Evolutionary conservation across 2,113 vertebrate species (phyloP).

Genomic region (Clinocottus analis): DNA sequence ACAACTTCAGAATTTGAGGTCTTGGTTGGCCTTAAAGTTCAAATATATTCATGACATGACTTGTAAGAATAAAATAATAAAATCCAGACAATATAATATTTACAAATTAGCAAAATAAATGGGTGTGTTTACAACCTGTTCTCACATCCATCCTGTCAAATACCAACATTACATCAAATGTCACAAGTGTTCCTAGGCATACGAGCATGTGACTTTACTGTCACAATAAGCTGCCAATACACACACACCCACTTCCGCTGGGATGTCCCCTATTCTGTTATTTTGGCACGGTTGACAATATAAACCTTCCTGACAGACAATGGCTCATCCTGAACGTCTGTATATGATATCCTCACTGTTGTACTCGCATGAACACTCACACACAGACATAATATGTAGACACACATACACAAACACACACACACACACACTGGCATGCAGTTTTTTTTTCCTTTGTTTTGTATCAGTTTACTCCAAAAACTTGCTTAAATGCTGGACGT

Average conservation of each 20-base stretch:
- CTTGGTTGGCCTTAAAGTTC: background rate
- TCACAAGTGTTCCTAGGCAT: background rate
- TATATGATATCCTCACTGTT: conserved; percentile 66
- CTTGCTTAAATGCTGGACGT: conserved; percentile 48
- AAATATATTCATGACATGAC: background rate
- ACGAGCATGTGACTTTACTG: background rate
- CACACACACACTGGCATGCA: conserved; percentile 31
- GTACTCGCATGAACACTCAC: conserved; percentile 42
- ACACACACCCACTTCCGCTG: conserved; percentile 50
- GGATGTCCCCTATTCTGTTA: conserved; percentile 70
- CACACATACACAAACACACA: conserved; percentile 19
- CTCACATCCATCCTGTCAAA: background rate
- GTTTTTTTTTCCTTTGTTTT: conserved; percentile 60
- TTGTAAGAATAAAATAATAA: background rate
- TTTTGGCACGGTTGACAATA: conserved; percentile 60
- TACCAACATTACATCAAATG: background rate
- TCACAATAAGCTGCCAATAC: conserved; percentile 19
- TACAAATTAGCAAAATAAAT: background rate
- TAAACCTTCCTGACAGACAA: conserved; percentile 69
- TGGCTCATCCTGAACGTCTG: conserved; percentile 71
- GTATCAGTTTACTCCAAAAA: conserved; percentile 47
- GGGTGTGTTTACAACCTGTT: background rate
- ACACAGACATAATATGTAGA: conserved; percentile 30
- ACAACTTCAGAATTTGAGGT: background rate
- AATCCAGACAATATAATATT: background rate